Percentiles rank a stretch among this genome's conserved stretches.
phyloP scores from a whole-genome alignment of 2,888 invertebrate genomes.

The Acleris holmiana region DNA sequence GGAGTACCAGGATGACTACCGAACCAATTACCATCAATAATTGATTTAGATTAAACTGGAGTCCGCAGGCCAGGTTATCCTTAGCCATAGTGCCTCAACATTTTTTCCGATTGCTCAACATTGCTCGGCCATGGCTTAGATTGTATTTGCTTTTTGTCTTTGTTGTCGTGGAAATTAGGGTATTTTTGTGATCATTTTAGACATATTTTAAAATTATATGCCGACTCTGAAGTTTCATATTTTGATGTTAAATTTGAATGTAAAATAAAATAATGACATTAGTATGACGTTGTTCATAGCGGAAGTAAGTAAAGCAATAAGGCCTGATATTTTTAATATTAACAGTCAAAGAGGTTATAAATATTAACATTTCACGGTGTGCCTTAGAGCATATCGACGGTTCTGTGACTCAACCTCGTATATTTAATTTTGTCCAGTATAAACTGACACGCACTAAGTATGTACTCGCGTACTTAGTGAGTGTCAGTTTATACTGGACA shows the following conservation, averaged over 20 bases:
- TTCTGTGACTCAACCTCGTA: too few species aligned
- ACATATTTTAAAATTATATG: neutral
- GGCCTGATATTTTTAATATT: neutral
- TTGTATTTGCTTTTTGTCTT: neutral
- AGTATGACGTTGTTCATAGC: neutral
- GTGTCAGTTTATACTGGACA: too few species aligned
- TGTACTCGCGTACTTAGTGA: too few species aligned
- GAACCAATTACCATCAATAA: constrained; percentile 67
- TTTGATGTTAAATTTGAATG: constrained; percentile 14
- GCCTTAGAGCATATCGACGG: too few species aligned
- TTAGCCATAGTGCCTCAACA: constrained; percentile 45
- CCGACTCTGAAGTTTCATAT: constrained; percentile 2
- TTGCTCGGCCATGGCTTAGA: constrained; percentile 1
- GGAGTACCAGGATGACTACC: constrained; percentile 61
- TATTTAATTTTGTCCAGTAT: too few species aligned
- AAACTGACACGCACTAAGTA: too few species aligned
- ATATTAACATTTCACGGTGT: too few species aligned
- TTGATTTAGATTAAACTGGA: constrained; percentile 64
- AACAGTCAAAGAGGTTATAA: neutral
- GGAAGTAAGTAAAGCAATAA: neutral
- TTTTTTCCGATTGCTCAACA: neutral
- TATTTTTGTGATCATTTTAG: neutral
- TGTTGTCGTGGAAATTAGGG: neutral
- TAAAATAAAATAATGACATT: constrained; percentile 4
- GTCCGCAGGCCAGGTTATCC: constrained; percentile 43